These are phyloP conservation scores for Epinephelus coioides DNA, from an alignment of 2,797 vertebrate species.

Conservation along the genomic window DNA sequence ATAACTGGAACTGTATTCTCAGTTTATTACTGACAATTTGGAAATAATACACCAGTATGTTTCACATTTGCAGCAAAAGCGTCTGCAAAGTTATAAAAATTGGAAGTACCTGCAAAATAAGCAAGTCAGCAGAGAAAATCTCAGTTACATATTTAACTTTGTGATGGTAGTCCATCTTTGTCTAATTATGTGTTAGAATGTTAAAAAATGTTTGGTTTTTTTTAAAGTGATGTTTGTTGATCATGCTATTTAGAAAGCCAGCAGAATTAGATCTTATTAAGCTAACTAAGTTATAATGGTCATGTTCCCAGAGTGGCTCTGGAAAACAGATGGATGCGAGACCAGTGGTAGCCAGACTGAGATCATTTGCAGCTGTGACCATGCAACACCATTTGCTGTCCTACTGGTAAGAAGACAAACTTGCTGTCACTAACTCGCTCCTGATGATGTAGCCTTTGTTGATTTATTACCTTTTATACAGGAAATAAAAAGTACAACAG, in stretches of 20 bases:
- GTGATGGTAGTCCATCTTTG: neutral
- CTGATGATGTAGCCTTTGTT: neutral
- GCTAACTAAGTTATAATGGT: neutral
- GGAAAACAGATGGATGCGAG: conserved; percentile 71
- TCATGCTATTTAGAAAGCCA: neutral
- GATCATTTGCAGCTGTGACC: conserved; percentile 72
- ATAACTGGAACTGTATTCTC: neutral
- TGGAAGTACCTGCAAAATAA: neutral
- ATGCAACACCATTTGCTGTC: conserved; percentile 82
- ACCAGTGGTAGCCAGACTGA: neutral
- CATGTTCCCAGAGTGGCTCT: conserved; percentile 3
- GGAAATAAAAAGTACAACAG: neutral
- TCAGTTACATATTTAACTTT: neutral
- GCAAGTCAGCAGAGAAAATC: neutral
- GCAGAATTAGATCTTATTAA: neutral
- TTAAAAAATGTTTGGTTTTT: no score
- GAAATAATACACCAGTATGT: neutral
- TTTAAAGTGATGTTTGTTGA: neutral
- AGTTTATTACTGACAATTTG: no score
- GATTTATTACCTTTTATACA: neutral
- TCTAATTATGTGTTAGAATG: neutral
- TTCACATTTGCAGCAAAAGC: no score
- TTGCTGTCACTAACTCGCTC: neutral
- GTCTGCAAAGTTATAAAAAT: neutral
- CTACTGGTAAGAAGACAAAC: conserved; percentile 73